Evolutionary conservation across 2,797 vertebrate genomes (phyloP), one percentile per base, ranked within the genome.

Genomic region (Argentina silus): DNA sequence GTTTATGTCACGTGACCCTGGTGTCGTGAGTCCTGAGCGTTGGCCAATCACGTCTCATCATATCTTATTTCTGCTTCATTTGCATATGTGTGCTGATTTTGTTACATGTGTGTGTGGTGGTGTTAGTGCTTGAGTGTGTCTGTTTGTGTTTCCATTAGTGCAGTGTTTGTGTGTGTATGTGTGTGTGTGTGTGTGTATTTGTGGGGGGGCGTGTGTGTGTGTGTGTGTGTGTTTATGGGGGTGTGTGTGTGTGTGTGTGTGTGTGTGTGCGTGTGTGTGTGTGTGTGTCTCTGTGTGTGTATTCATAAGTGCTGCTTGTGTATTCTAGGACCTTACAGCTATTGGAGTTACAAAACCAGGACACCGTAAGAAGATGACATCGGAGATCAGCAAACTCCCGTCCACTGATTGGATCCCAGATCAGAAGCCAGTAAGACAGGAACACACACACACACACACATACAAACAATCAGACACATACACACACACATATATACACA

Each of bases 331-430:
- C 86, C 95, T 99, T 84, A 98, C 96, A 0, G 97, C 96, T 69
- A 97, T 99, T 0, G 97, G 97, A 5, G 97, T 99, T 83, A 98
- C 98, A 88, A 99, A 99, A 87, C 98, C 98, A 0, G 98, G 98
- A 27, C 98, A 99, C 92, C 93, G 97, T 76, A 99, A 99, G 93
- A 99, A 99, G 92, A 96, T 99, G 36, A 92, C 93, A 0, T 94
- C 97, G 0, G 97, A 99, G 91, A 97, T 99, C 94, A 95, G 95
- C 86, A 95, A 88, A 89, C 90, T 98, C 78, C 95, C 82, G 59
- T 92, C 96, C 69, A 93, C 95, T 0, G 97, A 97, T 80, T 98
- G 97, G 96, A 94, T 98, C 64, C 96, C 95, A 0, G 95, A 97
- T 77, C 95, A 97, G 91, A 98, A 98, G 83, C 96, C 97, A 7